A percentile compares a stretch with the other conserved stretches of the same genome.
Conservation (phyloP, 2,113 vertebrate genomes). For the Silurus meridionalis region DNA sequence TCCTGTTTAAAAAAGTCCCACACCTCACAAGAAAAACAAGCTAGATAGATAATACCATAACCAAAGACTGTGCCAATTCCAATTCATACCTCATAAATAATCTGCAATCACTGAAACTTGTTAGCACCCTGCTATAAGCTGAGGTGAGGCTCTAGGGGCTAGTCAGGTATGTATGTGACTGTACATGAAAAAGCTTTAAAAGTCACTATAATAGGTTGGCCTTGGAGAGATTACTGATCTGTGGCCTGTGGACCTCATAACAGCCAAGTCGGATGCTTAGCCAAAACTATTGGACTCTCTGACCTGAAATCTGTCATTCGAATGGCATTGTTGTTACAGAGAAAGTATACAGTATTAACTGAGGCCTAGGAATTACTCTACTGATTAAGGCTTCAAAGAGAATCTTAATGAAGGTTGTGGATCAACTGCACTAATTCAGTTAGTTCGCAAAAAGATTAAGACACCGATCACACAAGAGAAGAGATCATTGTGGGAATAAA, state of each 20-base stretch:
- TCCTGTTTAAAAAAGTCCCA: constrained; percentile 29
- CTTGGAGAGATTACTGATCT: constrained; percentile 28
- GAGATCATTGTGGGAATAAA: neutral
- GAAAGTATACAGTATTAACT: constrained; percentile 5
- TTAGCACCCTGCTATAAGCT: constrained; percentile 38
- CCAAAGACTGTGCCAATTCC: constrained; percentile 16
- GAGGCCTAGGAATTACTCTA: neutral
- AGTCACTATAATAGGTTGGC: constrained; percentile 1
- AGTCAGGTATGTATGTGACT: constrained; percentile 25
- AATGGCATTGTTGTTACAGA: constrained; percentile 1
- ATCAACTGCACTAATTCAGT: neutral
- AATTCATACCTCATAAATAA: constrained; percentile 46
- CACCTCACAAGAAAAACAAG: constrained; percentile 31
- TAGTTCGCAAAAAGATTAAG: neutral
- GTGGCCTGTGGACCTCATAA: constrained; percentile 8
- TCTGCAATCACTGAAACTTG: constrained; percentile 29
- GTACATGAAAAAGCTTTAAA: constrained; percentile 31
- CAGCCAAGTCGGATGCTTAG: neutral
- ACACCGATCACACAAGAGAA: neutral
- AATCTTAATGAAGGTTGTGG: neutral
- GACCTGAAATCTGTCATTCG: constrained; percentile 5
- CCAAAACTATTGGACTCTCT: constrained; percentile 7
- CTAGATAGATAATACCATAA: constrained; percentile 27
- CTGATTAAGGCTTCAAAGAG: constrained; percentile 1
- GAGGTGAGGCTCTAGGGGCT: constrained; percentile 25